phyloP scores from a whole-genome alignment of 2,888 invertebrate species.

The Dorcus parallelipipedus region DNA sequence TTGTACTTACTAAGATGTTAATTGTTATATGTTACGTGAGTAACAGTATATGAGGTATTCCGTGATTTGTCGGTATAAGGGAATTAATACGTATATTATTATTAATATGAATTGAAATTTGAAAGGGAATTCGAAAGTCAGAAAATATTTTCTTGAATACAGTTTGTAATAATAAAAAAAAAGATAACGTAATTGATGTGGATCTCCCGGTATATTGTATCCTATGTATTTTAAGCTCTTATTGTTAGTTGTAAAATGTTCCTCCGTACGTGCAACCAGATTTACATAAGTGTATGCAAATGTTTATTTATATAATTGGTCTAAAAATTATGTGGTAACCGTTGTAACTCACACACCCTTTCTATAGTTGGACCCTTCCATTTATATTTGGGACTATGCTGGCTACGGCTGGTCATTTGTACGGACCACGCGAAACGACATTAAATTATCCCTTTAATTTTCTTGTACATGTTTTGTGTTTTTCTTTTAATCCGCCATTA shows the following conservation, averaged over 20 bases:
- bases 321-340: slow-evolving; percentile 12
- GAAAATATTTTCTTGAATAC: no score
- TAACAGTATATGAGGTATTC: no score
- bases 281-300: slow-evolving; percentile 2
- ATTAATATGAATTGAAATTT: no score
- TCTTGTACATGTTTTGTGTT: slow-evolving; percentile 3
- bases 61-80: no score
- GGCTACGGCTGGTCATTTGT: slow-evolving; percentile 33
- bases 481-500: slow-evolving; percentile 5
- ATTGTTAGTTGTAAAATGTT: neutral
- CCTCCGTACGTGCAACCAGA: slow-evolving; percentile 2
- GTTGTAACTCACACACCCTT: slow-evolving; percentile 18
- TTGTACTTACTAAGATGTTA: no score
- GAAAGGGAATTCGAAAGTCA: no score
- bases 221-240: neutral
- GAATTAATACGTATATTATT: no score
- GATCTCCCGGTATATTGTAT: neutral
- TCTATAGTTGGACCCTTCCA: slow-evolving; percentile 39
- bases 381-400: slow-evolving; percentile 40
- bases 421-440: slow-evolving; percentile 18
- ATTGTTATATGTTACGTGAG: no score
- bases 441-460: slow-evolving; percentile 6
- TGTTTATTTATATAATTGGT: neutral
- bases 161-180: no score
- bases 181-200: neutral